Base-by-base conservation (phyloP, 2,797 vertebrate species). In the Avahi laniger region DNA sequence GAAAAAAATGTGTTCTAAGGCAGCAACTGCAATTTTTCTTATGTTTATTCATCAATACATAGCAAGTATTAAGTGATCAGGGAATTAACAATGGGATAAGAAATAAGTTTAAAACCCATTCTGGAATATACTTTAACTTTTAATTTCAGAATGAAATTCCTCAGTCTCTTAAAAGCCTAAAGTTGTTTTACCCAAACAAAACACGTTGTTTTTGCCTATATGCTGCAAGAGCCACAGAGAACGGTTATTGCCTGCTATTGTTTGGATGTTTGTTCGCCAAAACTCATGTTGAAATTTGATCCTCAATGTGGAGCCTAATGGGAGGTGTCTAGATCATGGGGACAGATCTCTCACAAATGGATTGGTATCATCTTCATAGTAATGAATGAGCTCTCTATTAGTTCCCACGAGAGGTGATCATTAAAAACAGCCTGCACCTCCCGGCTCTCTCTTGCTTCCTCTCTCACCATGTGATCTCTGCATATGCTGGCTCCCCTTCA, bases 81-180 rank as follows among this genome's bases (percentile, higher is more conserved):
- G 48, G 50, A 90, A 57, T 82, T 67, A 83, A 89, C 35, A 38
- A 69, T 69, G 26, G 20, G 50, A 79, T 63, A 76, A 52, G 20
- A 84, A 80, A 28, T 46, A 72, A 67, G 14, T 65, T 79, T 84
- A 46, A 75, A 93, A 73, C 22, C 24, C 41, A 93, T 35, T 93
- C 57, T 82, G 15, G 41, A 65, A 75, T 65, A 57, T 43, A 89
- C 65, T 89, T 89, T 52, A 80, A 85, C 18, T n/a, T n/a, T n/a
- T n/a, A n/a, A n/a, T n/a, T 83, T 89, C 38, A 79, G 50, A 83
- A 93, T 76, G 88, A 79, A 93, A 89, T 52, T 65, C 79, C 5
- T 33, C 28, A 84, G n/a, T 46, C n/a, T 67, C 38, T 20, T 57
- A 67, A 72, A 65, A 59, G 52, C 17, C 28, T 81, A 59, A 72